phyloP scores from a whole-genome alignment of 2,113 vertebrate species.

The Strigops habroptila region DNA sequence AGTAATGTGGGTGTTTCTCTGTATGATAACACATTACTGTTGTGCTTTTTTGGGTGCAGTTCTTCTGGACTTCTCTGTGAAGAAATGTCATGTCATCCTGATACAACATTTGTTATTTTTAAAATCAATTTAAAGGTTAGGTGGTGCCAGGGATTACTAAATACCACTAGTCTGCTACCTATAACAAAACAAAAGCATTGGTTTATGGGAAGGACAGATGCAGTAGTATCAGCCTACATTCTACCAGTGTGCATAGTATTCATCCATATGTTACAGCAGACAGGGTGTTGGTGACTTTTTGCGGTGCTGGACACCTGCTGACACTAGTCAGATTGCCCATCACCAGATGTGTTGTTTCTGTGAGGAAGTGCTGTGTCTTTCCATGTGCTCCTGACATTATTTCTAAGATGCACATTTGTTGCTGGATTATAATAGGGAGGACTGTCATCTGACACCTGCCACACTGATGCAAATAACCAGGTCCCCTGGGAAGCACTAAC shows the following conservation, averaged over 20 bases:
- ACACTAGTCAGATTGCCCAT: neutral
- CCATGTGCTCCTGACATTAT: neutral
- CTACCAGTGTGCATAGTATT: neutral
- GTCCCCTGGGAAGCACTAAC: neutral
- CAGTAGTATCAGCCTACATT: neutral
- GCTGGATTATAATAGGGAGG: neutral
- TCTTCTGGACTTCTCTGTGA: neutral
- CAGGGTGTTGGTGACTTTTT: neutral
- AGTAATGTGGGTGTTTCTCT: neutral
- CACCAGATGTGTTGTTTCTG: conserved; percentile 7
- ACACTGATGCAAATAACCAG: neutral
- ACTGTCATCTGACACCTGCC: neutral
- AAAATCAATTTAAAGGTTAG: conserved; percentile 4
- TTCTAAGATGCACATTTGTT: conserved; percentile 26
- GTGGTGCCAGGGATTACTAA: neutral
- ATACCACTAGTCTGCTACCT: neutral
- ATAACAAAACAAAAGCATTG: neutral
- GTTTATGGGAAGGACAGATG: conserved; percentile 38
- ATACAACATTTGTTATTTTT: neutral
- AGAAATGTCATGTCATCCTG: neutral
- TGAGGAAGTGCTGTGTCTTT: neutral
- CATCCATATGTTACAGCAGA: neutral
- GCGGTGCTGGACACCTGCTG: conserved; percentile 6
- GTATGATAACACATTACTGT: neutral
- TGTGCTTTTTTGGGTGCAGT: neutral